Conservation (phyloP, 1,140 invertebrate genomes). For the Drosophila triauraria region DNA sequence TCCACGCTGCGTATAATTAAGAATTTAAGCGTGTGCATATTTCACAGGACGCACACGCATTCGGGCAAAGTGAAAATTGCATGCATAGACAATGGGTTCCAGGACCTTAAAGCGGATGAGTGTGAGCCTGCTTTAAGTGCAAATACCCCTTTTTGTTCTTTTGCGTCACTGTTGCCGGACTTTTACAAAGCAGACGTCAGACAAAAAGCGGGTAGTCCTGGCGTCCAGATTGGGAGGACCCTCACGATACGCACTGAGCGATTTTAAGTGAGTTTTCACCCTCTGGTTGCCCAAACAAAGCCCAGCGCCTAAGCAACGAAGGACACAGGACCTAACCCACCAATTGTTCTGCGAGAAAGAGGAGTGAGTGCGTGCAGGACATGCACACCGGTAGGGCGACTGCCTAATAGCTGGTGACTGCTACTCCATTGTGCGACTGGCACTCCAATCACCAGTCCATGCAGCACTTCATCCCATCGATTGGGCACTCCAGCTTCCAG, state of each 20-base stretch:
- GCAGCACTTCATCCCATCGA: slow-evolving; percentile 55
- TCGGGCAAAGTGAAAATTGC: slow-evolving; percentile 56
- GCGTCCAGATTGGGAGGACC: slow-evolving; percentile 21
- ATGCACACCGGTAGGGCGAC: slow-evolving; percentile 11
- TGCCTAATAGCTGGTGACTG: slow-evolving; percentile 57
- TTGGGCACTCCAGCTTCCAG: neutral
- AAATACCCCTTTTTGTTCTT: slow-evolving; percentile 4
- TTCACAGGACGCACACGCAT: slow-evolving; percentile 50
- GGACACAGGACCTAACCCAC: slow-evolving; percentile 21
- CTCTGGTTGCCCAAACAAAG: slow-evolving; percentile 61
- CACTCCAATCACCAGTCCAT: slow-evolving; percentile 69
- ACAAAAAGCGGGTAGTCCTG: slow-evolving; percentile 31
- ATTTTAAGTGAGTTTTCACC: slow-evolving; percentile 74
- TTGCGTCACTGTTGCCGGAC: slow-evolving; percentile 29
- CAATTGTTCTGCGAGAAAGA: slow-evolving; percentile 23
- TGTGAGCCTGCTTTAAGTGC: slow-evolving; percentile 18
- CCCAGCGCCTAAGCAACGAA: slow-evolving; percentile 18
- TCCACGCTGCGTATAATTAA: slow-evolving; percentile 78
- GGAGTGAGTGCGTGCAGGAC: slow-evolving; percentile 14
- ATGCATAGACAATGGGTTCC: slow-evolving; percentile 49
- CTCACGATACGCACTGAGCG: slow-evolving; percentile 18
- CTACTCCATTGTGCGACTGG: slow-evolving; percentile 49
- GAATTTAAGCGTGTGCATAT: slow-evolving; percentile 73
- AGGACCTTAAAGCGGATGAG: slow-evolving; percentile 35
- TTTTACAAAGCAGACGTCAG: slow-evolving; percentile 46